Evolutionary conservation across 2,797 vertebrate species (phyloP), one percentile per base, ranked within the genome.

Genomic region (Somateria mollissima): DNA sequence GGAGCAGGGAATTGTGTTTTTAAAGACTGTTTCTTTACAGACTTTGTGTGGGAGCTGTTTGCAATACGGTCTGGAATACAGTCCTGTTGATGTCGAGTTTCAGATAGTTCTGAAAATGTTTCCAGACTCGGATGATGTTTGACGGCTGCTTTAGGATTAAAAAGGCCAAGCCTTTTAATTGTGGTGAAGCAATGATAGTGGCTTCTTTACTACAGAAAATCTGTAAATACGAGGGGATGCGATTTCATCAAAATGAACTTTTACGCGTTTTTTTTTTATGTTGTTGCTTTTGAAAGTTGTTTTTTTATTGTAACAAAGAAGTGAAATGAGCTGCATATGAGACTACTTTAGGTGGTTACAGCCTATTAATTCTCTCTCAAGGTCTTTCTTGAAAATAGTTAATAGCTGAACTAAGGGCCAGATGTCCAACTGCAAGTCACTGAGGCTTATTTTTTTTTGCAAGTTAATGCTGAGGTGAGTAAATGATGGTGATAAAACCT

Each of bases 321-420:
- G 47, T 78, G 91, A 41, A 80, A 39, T 39, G 39, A 92, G 22
- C 47, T 66, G 53, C 61, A 69, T 75, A n/a, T 54, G 78, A 84
- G 62, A 51, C 71, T 86, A 13, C 51, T 84, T 67, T 36, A 82
- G 70, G 30, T 61, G 21, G 73, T 93, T 73, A 39, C 62, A 75
- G 30, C 18, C 88, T 41, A 16, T n/a, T 56, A 78, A 88, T 94
- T 83, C 69, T 72, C 45, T 67, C 61, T 74, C 90, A 34, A 71
- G 32, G 20, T 77, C 45, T 57, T 80, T 82, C 66, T 76, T 70
- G 49, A 20, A 90, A 81, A 45, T 13, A 37, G 13, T 54, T 57
- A 39, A 45, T 45, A 69, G 32, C 89, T 16, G 9, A 62, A 45
- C 69, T 45, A 13, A 81, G 34, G 70, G 34, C 81, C 84, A 56